Evolutionary conservation across 2,888 invertebrate genomes (phyloP).

Genomic region (Nycteola revayana): DNA sequence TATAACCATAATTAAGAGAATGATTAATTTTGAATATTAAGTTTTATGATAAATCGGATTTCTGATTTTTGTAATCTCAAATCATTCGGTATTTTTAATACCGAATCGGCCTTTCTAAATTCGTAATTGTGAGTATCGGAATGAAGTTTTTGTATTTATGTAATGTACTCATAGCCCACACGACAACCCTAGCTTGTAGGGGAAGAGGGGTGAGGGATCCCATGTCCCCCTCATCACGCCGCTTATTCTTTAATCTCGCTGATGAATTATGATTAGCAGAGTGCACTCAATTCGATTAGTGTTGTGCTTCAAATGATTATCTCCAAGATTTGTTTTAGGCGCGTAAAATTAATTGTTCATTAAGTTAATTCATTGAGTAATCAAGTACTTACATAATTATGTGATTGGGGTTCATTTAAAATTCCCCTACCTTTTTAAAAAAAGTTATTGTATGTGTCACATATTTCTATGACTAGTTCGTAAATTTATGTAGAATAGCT

Average conservation of each 20-base stretch:
- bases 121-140: too few relatives aligned
- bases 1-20: too few relatives aligned
- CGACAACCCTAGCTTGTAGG: background rate
- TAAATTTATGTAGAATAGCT: background rate
- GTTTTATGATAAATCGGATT: too few relatives aligned
- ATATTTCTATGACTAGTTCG: background rate
- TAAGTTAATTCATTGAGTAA: too few relatives aligned
- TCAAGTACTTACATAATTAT: too few relatives aligned
- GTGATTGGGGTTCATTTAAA: background rate
- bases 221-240: constrained; percentile 56
- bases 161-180: too few relatives aligned
- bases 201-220: constrained; percentile 5
- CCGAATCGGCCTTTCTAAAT: too few relatives aligned
- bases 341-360: background rate
- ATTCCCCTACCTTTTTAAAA: too few relatives aligned
- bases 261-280: constrained; percentile 81
- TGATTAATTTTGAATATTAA: too few relatives aligned
- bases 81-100: too few relatives aligned
- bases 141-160: too few relatives aligned
- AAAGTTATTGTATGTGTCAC: background rate
- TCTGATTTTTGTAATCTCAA: too few relatives aligned
- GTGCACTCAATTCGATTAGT: constrained; percentile 79
- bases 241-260: constrained; percentile 80
- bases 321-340: constrained; percentile 52
- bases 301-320: constrained; percentile 53